Base-by-base conservation (phyloP, 2,888 invertebrate genomes). In the Amaurobius ferox region DNA sequence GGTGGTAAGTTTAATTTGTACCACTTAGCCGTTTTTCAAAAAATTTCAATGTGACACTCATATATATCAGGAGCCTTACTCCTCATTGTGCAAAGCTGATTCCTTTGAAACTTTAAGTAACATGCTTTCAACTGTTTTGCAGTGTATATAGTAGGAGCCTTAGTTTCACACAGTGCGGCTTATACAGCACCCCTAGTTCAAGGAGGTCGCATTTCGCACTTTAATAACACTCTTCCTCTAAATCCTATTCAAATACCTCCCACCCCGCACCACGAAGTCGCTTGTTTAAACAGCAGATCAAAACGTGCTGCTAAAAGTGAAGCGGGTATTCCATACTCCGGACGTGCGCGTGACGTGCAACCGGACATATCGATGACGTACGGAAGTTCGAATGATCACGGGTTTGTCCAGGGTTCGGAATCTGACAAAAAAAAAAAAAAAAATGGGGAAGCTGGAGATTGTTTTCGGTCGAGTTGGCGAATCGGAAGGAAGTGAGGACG, bases 401-500 rank as follows among this genome's bases (percentile, higher is more conserved):
- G 55, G 55, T 6, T 67, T 67, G 80, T 16, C 3, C 55, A 23
- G 55, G 55, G 55, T 44, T 7, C n/a, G 55, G 11, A 1, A 44
- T 44, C 6, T 44, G 5, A 55, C 19, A 55, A 55, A 55, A 55
- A 16, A 55, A 55, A 23, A 55, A 23, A 23, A 6, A 23, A 55
- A 55, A 23, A 55, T 23, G 23, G 55, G 55, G 16, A 19, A 23
- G 23, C 23, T 55, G 19, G 16, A 23, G 55, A 55, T 55, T 55
- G 55, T 55, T 55, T 55, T 55, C 55, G 55, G 55, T 55, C 55
- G 55, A 11, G 55, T 55, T 23, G 23, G 5, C 55, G 19, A 55
- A 55, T 55, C 55, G 55, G 55, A 55, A 55, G 55, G 55, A 67
- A 35, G 67, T 26, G 23, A 39, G 67, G 39, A 26, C 39, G 67